These are phyloP conservation scores for Tipula vernalis DNA, from an alignment of 2,888 invertebrate genomes.

Conservation along the genomic window DNA sequence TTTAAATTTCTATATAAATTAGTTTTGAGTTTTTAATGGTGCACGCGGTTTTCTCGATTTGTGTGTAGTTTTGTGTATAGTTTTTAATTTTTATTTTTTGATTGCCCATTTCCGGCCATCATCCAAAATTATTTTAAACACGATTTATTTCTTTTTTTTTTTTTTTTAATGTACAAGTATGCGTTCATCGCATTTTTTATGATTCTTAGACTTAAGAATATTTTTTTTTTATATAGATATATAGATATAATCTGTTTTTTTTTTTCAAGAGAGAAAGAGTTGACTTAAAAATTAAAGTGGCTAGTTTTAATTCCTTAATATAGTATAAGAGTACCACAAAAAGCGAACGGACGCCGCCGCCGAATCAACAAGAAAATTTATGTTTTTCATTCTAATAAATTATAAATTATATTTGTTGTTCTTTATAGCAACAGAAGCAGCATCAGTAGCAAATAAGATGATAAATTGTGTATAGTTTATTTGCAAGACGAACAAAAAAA, in stretches of 20 bases:
- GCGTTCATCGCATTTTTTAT: not conserved
- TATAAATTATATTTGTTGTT: not conserved
- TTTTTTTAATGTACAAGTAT: slow-evolving; percentile 18
- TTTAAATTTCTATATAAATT: not conserved
- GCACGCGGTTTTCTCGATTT: not conserved
- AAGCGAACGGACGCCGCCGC: not conserved
- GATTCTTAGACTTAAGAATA: not conserved
- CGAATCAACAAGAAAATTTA: not conserved
- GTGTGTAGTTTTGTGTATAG: not conserved
- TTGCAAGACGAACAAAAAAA: not conserved
- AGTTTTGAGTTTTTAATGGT: not conserved
- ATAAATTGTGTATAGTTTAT: not conserved
- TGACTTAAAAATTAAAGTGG: not conserved
- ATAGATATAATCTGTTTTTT: not conserved
- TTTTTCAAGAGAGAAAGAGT: not conserved
- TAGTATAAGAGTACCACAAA: not conserved
- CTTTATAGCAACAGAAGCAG: not conserved
- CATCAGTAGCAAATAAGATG: not conserved
- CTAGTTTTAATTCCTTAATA: not conserved
- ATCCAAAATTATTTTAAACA: slow-evolving; percentile 14
- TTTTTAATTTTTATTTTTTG: slow-evolving; percentile 16
- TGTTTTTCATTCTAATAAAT: not conserved
- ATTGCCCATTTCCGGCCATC: slow-evolving; percentile 21
- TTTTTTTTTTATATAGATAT: not conserved
- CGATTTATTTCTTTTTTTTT: not conserved